Conservation (phyloP, 2,888 invertebrate genomes). For the Calameuta filiformis region DNA sequence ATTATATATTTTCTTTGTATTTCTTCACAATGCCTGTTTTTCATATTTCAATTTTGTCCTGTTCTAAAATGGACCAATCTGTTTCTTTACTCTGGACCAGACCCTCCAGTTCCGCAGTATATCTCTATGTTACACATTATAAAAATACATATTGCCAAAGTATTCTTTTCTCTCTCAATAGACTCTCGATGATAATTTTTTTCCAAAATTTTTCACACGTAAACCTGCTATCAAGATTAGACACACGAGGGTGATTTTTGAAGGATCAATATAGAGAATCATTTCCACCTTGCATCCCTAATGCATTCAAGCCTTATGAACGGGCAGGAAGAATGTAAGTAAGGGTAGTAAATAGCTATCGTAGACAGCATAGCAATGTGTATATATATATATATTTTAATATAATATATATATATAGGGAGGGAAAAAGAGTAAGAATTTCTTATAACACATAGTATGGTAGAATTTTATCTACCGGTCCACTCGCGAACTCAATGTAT, state of each 20-base stretch:
- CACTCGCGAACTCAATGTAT: slow-evolving; percentile 21
- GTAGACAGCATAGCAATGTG: background rate
- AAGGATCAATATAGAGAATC: background rate
- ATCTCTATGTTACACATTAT: too few species aligned
- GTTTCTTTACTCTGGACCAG: too few species aligned
- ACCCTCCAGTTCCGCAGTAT: too few species aligned
- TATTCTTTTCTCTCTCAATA: too few species aligned
- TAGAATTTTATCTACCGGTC: slow-evolving; percentile 17
- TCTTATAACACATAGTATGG: background rate
- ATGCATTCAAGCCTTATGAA: background rate
- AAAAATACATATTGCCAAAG: too few species aligned
- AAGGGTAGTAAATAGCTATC: background rate
- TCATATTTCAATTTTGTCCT: too few species aligned
- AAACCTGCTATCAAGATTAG: background rate
- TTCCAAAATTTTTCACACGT: background rate
- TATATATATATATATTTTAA: background rate
- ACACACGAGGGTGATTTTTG: background rate
- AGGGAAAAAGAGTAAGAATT: background rate
- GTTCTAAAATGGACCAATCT: too few species aligned
- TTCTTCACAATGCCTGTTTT: too few species aligned
- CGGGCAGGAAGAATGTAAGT: background rate
- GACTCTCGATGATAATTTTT: too few species aligned
- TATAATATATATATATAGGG: background rate
- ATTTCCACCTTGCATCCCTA: background rate
- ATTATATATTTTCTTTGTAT: too few species aligned